These are phyloP conservation scores for Myotis yumanensis DNA, from an alignment of 2,113 vertebrate species.

Conservation along the genomic window DNA sequence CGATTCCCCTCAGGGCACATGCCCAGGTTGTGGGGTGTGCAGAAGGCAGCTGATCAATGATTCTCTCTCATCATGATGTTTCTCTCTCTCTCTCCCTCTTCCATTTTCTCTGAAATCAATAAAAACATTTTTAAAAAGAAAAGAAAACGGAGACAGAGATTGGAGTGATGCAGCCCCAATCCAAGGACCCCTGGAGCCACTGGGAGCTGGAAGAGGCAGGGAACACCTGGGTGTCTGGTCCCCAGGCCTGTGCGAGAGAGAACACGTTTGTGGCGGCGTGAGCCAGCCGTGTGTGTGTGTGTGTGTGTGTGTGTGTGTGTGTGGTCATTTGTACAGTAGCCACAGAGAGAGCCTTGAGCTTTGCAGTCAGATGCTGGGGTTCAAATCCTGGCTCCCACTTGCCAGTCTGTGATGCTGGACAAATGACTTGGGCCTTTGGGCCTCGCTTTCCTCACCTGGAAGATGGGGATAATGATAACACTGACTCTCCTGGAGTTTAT, in stretches of 20 bases:
- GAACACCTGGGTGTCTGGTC: too few relatives aligned
- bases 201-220: accelerated
- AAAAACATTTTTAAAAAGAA: too few relatives aligned
- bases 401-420: neutral
- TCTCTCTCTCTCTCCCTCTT: too few relatives aligned
- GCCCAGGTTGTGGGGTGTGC: too few relatives aligned
- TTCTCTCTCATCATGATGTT: too few relatives aligned
- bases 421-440: neutral
- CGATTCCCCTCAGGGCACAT: too few relatives aligned
- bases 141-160: neutral
- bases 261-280: neutral
- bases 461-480: neutral
- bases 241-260: too few relatives aligned
- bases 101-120: too few relatives aligned
- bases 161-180: neutral
- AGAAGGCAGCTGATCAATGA: too few relatives aligned
- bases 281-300: too few relatives aligned
- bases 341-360: neutral
- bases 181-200: neutral
- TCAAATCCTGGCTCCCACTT: neutral
- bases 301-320: too few relatives aligned
- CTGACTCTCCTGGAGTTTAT: neutral
- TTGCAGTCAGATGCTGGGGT: neutral
- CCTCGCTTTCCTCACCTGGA: neutral
- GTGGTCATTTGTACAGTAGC: neutral